Evolutionary conservation across 2,113 vertebrate genomes (phyloP).

Genomic region (Chinchilla lanigera): DNA sequence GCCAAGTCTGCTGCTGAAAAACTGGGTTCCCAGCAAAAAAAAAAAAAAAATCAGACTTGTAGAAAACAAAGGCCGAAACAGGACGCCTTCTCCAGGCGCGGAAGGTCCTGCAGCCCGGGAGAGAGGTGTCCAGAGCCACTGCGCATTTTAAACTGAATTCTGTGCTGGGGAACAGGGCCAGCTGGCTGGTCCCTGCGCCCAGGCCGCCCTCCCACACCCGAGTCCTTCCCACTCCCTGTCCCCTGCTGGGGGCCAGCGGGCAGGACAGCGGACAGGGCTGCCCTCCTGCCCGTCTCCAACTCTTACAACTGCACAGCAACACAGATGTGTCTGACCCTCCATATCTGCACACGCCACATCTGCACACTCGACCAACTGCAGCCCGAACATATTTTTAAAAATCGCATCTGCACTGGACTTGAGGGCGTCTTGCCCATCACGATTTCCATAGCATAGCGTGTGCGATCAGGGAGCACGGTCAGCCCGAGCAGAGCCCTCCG

Average conservation of each 20-base stretch:
- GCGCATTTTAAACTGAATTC: neutral
- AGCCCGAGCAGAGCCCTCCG: neutral
- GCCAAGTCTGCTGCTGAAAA: rapidly evolving
- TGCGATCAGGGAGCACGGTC: too few species aligned
- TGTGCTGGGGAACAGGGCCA: neutral
- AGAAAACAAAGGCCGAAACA: neutral
- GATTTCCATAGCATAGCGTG: neutral
- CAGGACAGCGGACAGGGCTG: neutral
- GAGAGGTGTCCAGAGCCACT: neutral
- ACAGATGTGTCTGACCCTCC: neutral
- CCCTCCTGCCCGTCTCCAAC: too few species aligned
- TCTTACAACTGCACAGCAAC: too few species aligned
- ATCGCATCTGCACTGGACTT: rapidly evolving
- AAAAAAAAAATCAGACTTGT: neutral
- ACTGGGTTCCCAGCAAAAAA: neutral
- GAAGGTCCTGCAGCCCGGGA: neutral
- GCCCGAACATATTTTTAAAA: neutral
- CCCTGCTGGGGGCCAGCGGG: neutral
- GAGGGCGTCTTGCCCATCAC: too few species aligned
- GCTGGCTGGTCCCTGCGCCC: neutral
- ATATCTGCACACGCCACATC: neutral
- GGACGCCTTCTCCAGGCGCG: too few species aligned
- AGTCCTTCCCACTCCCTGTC: neutral
- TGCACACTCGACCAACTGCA: neutral
- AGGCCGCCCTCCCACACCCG: neutral